Evolutionary conservation across 2,888 invertebrate species (phyloP), one percentile per base, ranked within the genome.

Genomic region (Galerucella pusilla): DNA sequence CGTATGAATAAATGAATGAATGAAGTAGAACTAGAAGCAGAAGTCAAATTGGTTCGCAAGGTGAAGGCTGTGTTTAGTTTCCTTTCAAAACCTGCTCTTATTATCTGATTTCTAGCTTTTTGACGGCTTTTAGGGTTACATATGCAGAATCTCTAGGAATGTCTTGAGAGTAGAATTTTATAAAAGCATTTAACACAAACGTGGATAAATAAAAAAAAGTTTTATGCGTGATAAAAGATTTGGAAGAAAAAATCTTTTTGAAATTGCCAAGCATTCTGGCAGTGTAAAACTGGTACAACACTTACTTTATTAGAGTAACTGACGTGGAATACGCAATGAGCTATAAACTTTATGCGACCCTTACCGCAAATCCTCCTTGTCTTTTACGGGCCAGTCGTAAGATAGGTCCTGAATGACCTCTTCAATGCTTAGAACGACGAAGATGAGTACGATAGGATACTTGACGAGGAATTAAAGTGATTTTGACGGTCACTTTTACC

Each of bases 311-410:
- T 86, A 85, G 86, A 86, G 86, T 85, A 86, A 86, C 86, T 85
- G 86, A 85, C 87, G 87, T 87, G 87, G 87, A 87, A 87, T 87
- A 87, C 86, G 86, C 85, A 85, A 87, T 86, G 86, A 83, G 85
- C 86, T 85, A 87, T 88, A 88, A 88, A 87, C 80, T 87, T 87
- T 87, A 87, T 87, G 85, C 85, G 86, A 85, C 85, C 85, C 86
- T 86, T 85, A 86, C 85, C 86, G 86, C 86, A 86, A 86, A 86
- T 86, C 86, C 85, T 83, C 84, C 85, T 83, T 83, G 81, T 85
- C 85, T 85, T 86, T 86, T 86, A 86, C 85, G 84, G 85, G 80
- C 82, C 85, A 82, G 84, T 84, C 84, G 84, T 85, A 84, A 85
- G 85, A 85, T 85, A 85, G 83, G 84, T 84, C 83, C 81, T 80